Evolutionary conservation across 2,113 vertebrate species (phyloP), one percentile per base, ranked within the genome.

Genomic region (Galemys pyrenaicus): DNA sequence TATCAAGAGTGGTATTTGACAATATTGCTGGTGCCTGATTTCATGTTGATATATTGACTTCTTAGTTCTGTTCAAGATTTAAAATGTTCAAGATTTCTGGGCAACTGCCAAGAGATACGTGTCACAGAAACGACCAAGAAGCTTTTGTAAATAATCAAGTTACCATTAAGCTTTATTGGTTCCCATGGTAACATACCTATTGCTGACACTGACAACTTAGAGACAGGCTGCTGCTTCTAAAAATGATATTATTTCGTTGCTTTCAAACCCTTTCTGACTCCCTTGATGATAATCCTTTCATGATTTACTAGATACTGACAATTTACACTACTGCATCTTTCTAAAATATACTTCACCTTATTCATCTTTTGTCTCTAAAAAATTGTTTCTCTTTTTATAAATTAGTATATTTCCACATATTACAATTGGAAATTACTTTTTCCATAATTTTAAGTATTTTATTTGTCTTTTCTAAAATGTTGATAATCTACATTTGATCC

Each of bases 91-190:
- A 22, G 8, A 44, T 77, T 6, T 49, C 46, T 51, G 30, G 7
- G 24, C 64, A 64, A 65, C 16, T 95, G 67, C 65, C 56, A 39
- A 74, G 35, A 41, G n/a, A 88, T 1, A 2, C 16, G 39, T 37
- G 28, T n/a, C 24, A 56, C 6, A 11, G 30, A 95, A 85, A 74
- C 6, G 32, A 85, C 54, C 73, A 74, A 85, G 12, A 88, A 77
- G 74, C 37, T 77, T 60, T 73, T 93, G 16, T 71, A 95, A 93
- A 85, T 89, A 92, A 89, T 75, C 6, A 67, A 67, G 62, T 68
- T 68, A 28, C 5, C 41, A 56, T 87, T 92, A 85, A 93, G 26
- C 41, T 87, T 87, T 68, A 51, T 39, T 77, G 26, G 37, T 91
- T 88, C 85, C 85, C 77, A 70, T 68, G 73, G 77, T 62, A 92